These are phyloP conservation scores for Montipora capricornis DNA, from an alignment of 64 coral and sea anemone species.

Conservation along the genomic window DNA sequence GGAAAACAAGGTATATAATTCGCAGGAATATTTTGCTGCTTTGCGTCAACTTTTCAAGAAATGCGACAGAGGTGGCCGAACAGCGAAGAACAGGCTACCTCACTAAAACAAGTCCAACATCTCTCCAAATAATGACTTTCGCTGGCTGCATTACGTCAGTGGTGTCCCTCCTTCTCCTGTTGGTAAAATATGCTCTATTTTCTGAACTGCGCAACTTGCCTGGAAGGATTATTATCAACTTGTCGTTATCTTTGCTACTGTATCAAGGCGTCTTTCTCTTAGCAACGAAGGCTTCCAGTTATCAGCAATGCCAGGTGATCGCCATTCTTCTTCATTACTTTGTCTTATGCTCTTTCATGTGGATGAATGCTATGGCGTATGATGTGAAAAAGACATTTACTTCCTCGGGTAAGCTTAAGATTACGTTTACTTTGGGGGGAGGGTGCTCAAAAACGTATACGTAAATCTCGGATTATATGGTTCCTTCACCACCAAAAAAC, in stretches of 20 bases:
- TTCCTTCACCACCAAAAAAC: too few relatives aligned
- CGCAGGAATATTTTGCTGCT: background rate
- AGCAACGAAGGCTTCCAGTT: background rate
- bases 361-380: conserved; percentile 50
- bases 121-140: conserved; percentile 11
- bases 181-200: conserved; percentile 37
- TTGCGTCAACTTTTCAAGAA: conserved; percentile 15
- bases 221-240: too few relatives aligned
- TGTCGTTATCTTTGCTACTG: background rate
- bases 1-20: background rate
- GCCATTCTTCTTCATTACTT: background rate
- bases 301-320: too few relatives aligned
- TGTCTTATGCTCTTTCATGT: background rate
- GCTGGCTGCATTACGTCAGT: conserved; percentile 41
- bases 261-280: conserved; percentile 14
- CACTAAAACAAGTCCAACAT: background rate
- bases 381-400: conserved; percentile 37
- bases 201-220: too few relatives aligned
- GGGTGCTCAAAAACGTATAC: too few relatives aligned
- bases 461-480: too few relatives aligned
- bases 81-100: background rate
- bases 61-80: background rate
- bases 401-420: background rate
- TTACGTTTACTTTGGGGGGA: too few relatives aligned
- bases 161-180: conserved; percentile 18